These are phyloP conservation scores for Drosophila leonis DNA, from an alignment of 2,888 invertebrate species.

Conservation along the genomic window DNA sequence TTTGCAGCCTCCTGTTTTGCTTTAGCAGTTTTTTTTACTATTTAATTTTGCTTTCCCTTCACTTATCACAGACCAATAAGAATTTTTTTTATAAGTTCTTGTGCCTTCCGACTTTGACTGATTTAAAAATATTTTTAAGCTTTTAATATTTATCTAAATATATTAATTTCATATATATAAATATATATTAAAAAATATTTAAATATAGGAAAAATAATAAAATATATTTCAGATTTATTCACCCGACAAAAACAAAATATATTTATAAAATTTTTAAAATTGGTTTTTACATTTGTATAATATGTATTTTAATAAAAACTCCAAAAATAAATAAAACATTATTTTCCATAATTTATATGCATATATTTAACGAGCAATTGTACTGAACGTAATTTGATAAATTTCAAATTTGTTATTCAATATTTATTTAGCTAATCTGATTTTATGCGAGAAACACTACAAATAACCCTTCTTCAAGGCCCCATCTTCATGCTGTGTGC, in stretches of 20 bases:
- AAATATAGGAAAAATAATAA: too few species aligned
- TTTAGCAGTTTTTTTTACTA: constrained; percentile 18
- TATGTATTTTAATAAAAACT: too few species aligned
- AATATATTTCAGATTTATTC: too few species aligned
- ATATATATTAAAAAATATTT: not conserved
- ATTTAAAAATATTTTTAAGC: not conserved
- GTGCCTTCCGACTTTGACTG: constrained; percentile 21
- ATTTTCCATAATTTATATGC: too few species aligned
- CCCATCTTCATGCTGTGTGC: not conserved
- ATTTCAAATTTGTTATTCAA: not conserved
- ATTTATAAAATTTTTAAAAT: too few species aligned
- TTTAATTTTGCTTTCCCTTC: constrained; percentile 78
- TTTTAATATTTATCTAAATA: not conserved
- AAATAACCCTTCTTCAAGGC: constrained; percentile 16
- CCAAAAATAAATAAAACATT: too few species aligned
- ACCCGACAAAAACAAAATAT: too few species aligned
- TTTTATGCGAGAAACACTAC: not conserved
- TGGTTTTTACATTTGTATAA: too few species aligned
- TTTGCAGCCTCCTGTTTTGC: constrained; percentile 31
- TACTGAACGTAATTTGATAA: not conserved
- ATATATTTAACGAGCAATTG: too few species aligned
- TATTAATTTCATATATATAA: not conserved
- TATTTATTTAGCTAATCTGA: constrained; percentile 11
- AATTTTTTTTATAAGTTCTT: constrained; percentile 56
- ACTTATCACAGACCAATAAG: constrained; percentile 85